Evolutionary conservation across 1,140 invertebrate species (phyloP).

Genomic region (Aphaenogaster rudis): DNA sequence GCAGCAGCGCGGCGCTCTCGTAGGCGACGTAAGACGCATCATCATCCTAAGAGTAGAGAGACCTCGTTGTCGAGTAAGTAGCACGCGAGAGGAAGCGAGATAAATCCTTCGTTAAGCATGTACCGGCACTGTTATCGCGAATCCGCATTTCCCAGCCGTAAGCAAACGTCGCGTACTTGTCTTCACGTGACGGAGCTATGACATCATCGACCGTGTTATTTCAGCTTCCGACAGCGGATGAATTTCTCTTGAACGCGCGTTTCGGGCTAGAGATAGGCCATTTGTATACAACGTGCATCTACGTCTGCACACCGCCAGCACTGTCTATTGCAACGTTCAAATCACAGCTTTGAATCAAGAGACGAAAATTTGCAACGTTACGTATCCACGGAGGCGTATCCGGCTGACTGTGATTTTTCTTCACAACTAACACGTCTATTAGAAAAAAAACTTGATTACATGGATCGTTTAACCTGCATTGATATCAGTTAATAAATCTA

Average conservation of each 20-base stretch:
- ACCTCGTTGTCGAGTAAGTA: constrained; percentile 19
- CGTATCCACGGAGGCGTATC: constrained; percentile 29
- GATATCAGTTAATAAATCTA: constrained; percentile 44
- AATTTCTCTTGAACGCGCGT: constrained; percentile 53
- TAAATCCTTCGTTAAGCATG: constrained; percentile 62
- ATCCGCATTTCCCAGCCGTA: constrained; percentile 53
- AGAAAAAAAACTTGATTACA: constrained; percentile 50
- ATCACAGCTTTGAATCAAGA: neutral
- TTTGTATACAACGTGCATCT: constrained; percentile 55
- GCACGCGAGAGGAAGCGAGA: constrained; percentile 2
- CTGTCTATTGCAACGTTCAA: neutral
- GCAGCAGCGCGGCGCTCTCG: constrained; percentile 31
- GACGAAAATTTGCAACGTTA: constrained; percentile 33
- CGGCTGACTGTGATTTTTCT: constrained; percentile 11
- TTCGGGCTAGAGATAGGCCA: constrained; percentile 50
- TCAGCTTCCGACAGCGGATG: constrained; percentile 57
- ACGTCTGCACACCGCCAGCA: neutral
- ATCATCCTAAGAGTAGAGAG: constrained; percentile 34
- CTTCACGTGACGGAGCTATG: constrained; percentile 40
- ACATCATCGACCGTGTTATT: constrained; percentile 74
- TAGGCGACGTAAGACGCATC: constrained; percentile 50
- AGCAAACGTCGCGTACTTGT: constrained; percentile 60
- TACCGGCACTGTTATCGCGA: constrained; percentile 60
- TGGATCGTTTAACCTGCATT: constrained; percentile 50
- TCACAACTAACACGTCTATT: neutral